Evolutionary conservation across 2,888 invertebrate species (phyloP).

Genomic region (Sthenelais limicola): DNA sequence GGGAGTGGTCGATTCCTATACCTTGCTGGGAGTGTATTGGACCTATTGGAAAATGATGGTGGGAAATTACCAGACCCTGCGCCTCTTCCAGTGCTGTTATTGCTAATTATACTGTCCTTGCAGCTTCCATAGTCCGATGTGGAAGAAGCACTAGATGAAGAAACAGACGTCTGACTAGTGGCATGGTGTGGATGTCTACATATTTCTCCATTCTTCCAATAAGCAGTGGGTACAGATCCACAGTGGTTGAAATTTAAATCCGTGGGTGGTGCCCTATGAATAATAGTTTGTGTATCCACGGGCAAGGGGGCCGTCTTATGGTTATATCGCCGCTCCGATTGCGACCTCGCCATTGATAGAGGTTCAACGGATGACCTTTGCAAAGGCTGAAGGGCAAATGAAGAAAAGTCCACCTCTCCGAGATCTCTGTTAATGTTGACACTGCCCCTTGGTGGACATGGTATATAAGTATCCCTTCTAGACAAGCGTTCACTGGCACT

Average conservation of each 20-base stretch:
- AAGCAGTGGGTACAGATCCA: conserved; percentile 12
- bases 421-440: conserved; percentile 26
- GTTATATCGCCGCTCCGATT: conserved; percentile 17
- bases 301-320: background rate
- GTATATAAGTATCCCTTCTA: background rate
- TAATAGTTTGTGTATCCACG: conserved; percentile 6
- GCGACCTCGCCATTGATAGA: background rate
- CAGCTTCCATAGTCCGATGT: conserved; percentile 4
- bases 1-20: conserved; percentile 34
- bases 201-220: conserved; percentile 15
- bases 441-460: conserved; percentile 4
- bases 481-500: conserved; percentile 27
- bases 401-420: background rate
- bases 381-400: background rate
- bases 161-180: background rate
- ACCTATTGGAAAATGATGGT: background rate
- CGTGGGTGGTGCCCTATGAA: conserved; percentile 8
- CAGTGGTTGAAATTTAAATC: conserved; percentile 23
- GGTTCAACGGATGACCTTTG: background rate
- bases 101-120: conserved; percentile 24
- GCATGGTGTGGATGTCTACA: too few relatives aligned
- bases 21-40: background rate
- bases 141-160: background rate
- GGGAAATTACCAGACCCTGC: background rate
- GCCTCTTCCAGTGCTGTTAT: background rate